Conservation (phyloP, 2,113 vertebrate genomes). For the Carlito syrichta region DNA sequence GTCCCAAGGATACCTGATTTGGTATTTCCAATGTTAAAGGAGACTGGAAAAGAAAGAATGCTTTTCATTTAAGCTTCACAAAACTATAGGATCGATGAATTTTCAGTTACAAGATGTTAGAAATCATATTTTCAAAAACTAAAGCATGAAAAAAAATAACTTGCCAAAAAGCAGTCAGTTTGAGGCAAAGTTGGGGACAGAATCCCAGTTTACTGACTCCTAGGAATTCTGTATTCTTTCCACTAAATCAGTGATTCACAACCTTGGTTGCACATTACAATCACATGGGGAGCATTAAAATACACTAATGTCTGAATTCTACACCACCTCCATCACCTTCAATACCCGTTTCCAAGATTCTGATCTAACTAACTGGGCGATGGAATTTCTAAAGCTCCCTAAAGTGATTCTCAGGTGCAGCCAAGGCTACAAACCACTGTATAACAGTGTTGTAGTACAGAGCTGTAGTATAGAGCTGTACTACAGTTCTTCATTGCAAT, state of each 20-base stretch:
- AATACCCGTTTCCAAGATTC: neutral
- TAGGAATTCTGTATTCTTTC: slow-evolving; percentile 42
- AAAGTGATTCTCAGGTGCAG: slow-evolving; percentile 1
- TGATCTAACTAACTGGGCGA: neutral
- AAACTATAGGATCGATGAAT: neutral
- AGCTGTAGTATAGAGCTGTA: too few species aligned
- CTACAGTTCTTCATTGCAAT: neutral
- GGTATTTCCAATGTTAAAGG: slow-evolving; percentile 84
- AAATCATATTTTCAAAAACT: slow-evolving; percentile 39
- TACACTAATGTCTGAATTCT: neutral
- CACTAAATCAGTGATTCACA: slow-evolving; percentile 32
- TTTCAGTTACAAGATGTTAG: slow-evolving; percentile 25
- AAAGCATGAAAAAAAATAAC: neutral
- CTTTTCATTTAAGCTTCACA: slow-evolving; percentile 56
- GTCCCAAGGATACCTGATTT: slow-evolving; percentile 88
- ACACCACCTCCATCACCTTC: neutral
- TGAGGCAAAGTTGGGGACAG: neutral
- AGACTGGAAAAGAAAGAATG: slow-evolving; percentile 84
- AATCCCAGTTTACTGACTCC: slow-evolving; percentile 7
- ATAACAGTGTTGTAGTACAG: too few species aligned
- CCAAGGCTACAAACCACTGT: neutral
- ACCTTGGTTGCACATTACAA: neutral
- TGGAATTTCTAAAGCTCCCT: slow-evolving; percentile 30
- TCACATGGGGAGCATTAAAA: neutral
- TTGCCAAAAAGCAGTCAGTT: neutral